phyloP scores from a whole-genome alignment of 2,888 invertebrate genomes.

The Eupithecia vulgata region DNA sequence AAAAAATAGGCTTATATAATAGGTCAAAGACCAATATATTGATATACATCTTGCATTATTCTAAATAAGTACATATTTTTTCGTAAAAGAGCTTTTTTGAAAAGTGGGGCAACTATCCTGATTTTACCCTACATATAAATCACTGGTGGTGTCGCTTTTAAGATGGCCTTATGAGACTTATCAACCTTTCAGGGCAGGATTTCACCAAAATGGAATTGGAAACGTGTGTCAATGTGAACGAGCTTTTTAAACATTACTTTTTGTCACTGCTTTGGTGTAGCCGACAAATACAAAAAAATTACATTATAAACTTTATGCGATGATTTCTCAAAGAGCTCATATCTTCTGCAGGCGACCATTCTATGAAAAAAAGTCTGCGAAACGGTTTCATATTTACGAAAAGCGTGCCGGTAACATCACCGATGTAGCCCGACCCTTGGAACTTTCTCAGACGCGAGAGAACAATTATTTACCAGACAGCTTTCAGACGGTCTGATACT shows the following conservation, averaged over 20 bases:
- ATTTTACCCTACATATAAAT: too few relatives aligned
- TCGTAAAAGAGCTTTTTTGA: too few relatives aligned
- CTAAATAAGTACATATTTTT: too few relatives aligned
- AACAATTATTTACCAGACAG: slow-evolving; percentile 34
- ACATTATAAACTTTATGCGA: neutral
- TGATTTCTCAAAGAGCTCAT: neutral
- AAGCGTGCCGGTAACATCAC: slow-evolving; percentile 9
- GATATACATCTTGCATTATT: too few relatives aligned
- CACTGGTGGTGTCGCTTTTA: neutral
- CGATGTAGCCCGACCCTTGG: slow-evolving; percentile 14
- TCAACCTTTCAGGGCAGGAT: neutral
- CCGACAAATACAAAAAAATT: neutral
- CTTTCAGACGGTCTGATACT: slow-evolving; percentile 32
- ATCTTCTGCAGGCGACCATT: neutral
- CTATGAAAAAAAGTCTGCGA: neutral
- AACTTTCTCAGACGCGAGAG: slow-evolving; percentile 38
- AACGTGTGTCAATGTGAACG: neutral
- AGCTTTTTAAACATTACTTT: neutral
- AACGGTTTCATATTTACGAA: neutral
- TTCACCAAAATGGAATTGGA: neutral
- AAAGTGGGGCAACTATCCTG: too few relatives aligned
- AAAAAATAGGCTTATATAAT: too few relatives aligned
- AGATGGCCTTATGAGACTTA: neutral
- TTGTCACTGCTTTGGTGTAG: neutral
- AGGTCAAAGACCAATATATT: too few relatives aligned